A percentile compares a stretch with the other conserved stretches of the same genome.
These are phyloP conservation scores for Chloebia gouldiae DNA, from an alignment of 2,113 vertebrate genomes.

Conservation along the genomic window DNA sequence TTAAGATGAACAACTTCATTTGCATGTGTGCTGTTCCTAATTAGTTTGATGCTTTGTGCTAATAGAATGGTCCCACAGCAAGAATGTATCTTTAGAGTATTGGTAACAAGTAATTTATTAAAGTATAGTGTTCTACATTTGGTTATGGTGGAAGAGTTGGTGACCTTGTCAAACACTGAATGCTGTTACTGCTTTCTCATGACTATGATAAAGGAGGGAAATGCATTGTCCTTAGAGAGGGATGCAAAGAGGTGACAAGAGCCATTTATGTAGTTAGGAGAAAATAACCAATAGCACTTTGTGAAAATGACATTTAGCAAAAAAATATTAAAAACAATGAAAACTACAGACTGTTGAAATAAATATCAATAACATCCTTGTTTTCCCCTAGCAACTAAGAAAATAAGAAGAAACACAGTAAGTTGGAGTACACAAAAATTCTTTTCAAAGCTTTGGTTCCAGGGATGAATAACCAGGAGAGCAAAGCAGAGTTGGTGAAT, in stretches of 20 bases:
- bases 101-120: neutral
- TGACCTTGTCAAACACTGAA: neutral
- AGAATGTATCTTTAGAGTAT: neutral
- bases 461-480: neutral
- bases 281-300: neutral
- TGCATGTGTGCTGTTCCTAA: conserved; percentile 49
- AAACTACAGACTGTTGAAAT: neutral
- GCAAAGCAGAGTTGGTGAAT: neutral
- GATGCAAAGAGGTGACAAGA: neutral
- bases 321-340: neutral
- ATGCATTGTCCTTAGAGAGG: neutral
- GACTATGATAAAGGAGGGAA: neutral
- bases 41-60: conserved; percentile 36
- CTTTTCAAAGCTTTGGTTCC: neutral
- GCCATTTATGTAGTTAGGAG: neutral
- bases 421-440: neutral
- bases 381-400: neutral
- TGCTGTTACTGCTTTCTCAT: neutral
- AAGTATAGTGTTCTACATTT: neutral
- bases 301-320: neutral
- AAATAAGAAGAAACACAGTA: neutral
- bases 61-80: conserved; percentile 10
- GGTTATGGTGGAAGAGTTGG: neutral
- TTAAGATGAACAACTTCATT: conserved; percentile 51
- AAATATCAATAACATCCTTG: neutral